Conservation (phyloP, 2,888 invertebrate genomes). For the Eupithecia vulgata region DNA sequence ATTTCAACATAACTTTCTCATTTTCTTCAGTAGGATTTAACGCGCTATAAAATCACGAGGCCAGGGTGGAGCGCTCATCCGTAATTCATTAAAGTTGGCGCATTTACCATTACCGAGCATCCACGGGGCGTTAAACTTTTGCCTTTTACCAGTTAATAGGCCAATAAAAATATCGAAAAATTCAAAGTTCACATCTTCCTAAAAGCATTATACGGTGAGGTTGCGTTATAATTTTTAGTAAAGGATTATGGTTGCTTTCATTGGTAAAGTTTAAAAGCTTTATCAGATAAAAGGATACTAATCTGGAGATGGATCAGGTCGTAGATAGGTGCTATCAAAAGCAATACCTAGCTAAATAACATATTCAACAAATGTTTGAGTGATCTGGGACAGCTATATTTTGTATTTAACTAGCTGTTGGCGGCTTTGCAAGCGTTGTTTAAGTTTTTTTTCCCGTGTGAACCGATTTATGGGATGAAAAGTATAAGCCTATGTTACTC, state of each 20-base stretch:
- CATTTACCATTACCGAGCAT: conserved; percentile 72
- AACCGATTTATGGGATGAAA: too few relatives aligned
- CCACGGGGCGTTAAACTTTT: conserved; percentile 67
- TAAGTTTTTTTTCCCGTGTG: too few relatives aligned
- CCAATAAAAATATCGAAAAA: conserved; percentile 72
- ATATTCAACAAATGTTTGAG: too few relatives aligned
- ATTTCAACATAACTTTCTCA: conserved; percentile 67
- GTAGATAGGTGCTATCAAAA: neutral
- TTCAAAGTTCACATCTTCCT: conserved; percentile 50
- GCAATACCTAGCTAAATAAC: neutral
- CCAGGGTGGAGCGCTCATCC: conserved; percentile 73
- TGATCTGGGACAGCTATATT: too few relatives aligned
- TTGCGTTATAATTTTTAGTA: conserved; percentile 39
- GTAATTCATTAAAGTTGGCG: conserved; percentile 80
- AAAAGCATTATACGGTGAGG: conserved; percentile 37
- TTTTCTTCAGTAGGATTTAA: conserved; percentile 71
- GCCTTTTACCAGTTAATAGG: conserved; percentile 69
- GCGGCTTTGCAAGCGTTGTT: too few relatives aligned
- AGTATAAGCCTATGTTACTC: too few relatives aligned
- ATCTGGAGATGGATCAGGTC: neutral
- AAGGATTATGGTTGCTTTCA: conserved; percentile 33
- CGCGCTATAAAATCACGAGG: conserved; percentile 74
- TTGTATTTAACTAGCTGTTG: too few relatives aligned
- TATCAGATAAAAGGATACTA: conserved; percentile 21
- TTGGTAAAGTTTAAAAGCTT: conserved; percentile 27